Conservation (phyloP, 1,140 invertebrate genomes). For the Ceratina calcarata region DNA sequence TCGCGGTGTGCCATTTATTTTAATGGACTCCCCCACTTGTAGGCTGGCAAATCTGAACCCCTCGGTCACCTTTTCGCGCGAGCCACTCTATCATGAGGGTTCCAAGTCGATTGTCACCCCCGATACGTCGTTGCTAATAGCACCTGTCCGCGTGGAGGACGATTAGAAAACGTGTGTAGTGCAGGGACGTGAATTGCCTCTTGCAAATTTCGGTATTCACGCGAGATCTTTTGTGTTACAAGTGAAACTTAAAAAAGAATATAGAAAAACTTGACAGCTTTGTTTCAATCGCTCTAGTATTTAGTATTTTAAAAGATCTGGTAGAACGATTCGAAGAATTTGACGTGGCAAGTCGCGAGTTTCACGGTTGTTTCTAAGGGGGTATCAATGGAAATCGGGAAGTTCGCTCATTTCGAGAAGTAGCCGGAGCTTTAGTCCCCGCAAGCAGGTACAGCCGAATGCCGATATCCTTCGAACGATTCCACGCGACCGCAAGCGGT, state of each 20-base stretch:
- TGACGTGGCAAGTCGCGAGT: neutral
- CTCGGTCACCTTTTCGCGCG: neutral
- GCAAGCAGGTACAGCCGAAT: conserved; percentile 53
- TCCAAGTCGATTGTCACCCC: neutral
- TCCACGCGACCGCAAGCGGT: conserved; percentile 57
- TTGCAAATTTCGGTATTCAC: too few relatives aligned
- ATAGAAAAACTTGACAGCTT: too few relatives aligned
- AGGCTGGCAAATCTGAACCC: conserved; percentile 23
- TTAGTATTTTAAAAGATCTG: too few relatives aligned
- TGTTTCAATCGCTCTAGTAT: too few relatives aligned
- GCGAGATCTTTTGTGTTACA: too few relatives aligned
- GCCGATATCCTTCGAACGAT: conserved; percentile 61
- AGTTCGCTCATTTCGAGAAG: conserved; percentile 41
- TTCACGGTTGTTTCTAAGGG: neutral
- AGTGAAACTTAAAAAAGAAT: too few relatives aligned
- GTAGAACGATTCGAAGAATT: neutral
- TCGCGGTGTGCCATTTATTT: conserved; percentile 51
- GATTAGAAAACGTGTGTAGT: too few relatives aligned
- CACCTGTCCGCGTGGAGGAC: too few relatives aligned
- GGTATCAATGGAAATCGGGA: conserved; percentile 21
- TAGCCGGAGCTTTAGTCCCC: conserved; percentile 1
- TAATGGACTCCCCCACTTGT: conserved; percentile 35
- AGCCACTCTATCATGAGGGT: neutral
- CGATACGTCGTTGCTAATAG: neutral
- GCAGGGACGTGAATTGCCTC: too few relatives aligned